phyloP scores from a whole-genome alignment of 2,113 vertebrate genomes.

The Bombycilla garrulus region DNA sequence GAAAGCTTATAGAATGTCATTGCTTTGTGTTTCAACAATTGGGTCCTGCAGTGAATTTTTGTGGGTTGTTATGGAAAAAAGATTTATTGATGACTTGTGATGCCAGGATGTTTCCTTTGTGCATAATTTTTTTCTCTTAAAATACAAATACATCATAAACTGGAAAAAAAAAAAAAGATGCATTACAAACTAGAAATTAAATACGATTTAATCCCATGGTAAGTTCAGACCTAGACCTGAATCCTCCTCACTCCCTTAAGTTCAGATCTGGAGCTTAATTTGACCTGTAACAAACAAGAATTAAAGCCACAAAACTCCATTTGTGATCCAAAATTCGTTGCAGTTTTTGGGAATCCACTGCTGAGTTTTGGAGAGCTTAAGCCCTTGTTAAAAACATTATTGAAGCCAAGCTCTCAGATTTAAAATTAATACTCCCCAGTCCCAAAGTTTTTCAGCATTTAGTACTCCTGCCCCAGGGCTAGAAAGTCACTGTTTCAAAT shows the following conservation, averaged over 20 bases:
- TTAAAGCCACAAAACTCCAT: not conserved
- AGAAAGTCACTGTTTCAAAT: slow-evolving; percentile 45
- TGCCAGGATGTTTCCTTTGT: not conserved
- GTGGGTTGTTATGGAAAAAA: slow-evolving; percentile 49
- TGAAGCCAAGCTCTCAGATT: slow-evolving; percentile 32
- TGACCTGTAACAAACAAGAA: slow-evolving; percentile 1
- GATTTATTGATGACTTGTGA: not conserved
- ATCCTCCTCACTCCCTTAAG: not conserved
- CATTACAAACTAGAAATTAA: not conserved
- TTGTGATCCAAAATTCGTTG: slow-evolving; percentile 24
- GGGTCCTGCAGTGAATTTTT: slow-evolving; percentile 35
- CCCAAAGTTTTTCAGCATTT: slow-evolving; percentile 33
- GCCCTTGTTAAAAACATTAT: not conserved
- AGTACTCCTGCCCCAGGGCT: not conserved
- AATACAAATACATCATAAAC: not conserved
- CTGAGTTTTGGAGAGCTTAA: slow-evolving; percentile 10
- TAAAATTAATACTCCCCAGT: slow-evolving; percentile 29
- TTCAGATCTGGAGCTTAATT: not conserved
- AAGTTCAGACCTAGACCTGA: not conserved
- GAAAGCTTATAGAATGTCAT: slow-evolving; percentile 43
- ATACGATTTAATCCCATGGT: rapidly evolving
- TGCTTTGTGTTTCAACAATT: slow-evolving; percentile 48
- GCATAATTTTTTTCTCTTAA: not conserved
- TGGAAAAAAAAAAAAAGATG: rapidly evolving
- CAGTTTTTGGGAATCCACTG: slow-evolving; percentile 18